Evolutionary conservation across 2,888 invertebrate genomes (phyloP).

Genomic region (Nomada hirtipes): DNA sequence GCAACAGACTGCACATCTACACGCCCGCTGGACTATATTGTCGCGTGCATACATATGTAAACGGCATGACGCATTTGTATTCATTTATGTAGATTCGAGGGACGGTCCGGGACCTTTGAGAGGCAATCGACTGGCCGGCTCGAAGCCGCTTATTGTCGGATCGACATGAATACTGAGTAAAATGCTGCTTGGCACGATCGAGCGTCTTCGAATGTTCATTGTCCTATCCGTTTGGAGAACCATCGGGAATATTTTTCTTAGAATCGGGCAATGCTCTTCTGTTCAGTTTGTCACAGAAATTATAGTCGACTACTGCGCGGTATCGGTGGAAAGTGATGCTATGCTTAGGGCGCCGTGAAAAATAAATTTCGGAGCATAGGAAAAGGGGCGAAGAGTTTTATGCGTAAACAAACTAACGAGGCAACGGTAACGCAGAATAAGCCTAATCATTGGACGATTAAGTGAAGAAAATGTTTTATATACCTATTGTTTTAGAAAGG

Average conservation of each 20-base stretch:
- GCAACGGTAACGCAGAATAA: too few relatives aligned
- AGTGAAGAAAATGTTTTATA: too few relatives aligned
- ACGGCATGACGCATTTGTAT: slow-evolving; percentile 68
- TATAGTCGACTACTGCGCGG: too few relatives aligned
- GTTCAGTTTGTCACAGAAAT: background rate
- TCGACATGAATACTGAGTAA: slow-evolving; percentile 44
- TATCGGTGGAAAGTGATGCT: too few relatives aligned
- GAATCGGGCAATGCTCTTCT: background rate
- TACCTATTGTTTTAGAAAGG: too few relatives aligned
- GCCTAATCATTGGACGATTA: too few relatives aligned
- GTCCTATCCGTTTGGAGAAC: slow-evolving; percentile 9
- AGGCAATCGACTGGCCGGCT: slow-evolving; percentile 61
- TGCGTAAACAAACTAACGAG: too few relatives aligned
- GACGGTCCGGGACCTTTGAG: slow-evolving; percentile 65
- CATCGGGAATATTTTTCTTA: background rate
- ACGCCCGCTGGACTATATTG: slow-evolving; percentile 30
- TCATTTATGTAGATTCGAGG: slow-evolving; percentile 70
- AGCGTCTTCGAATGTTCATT: slow-evolving; percentile 40
- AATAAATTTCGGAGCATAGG: too few relatives aligned
- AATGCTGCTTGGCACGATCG: slow-evolving; percentile 16
- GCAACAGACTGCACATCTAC: slow-evolving; percentile 48
- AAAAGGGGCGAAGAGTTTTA: too few relatives aligned
- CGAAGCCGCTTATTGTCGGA: slow-evolving; percentile 51
- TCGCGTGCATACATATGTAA: slow-evolving; percentile 70
- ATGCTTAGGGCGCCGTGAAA: too few relatives aligned